Base-by-base conservation (phyloP, 2,113 vertebrate species). In the Piliocolobus tephrosceles region DNA sequence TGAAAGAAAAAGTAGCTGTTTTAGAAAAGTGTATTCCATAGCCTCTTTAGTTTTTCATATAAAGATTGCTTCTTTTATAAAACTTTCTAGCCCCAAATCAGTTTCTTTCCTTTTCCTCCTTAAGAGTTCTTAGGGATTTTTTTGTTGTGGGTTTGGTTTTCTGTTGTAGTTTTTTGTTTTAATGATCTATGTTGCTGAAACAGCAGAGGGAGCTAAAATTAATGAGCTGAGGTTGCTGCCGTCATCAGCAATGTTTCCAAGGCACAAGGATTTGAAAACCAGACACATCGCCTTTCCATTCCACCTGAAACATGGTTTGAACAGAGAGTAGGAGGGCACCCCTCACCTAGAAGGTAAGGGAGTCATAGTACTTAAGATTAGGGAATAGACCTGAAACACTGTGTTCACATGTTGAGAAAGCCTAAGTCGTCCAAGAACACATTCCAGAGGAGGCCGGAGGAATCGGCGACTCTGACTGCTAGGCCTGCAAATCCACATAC, bases 191-290 rank as follows among this genome's bases (percentile, higher is more conserved):
- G 64, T 76, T 85, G 79, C 79, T 81, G 84, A 94, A 91, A 94
- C 82, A 95, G 93, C 72, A 92, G 83, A 94, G 72, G 78, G 79
- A 86, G 95, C 94, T 92, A 61, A 94, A 79, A 81, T 92, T 52
- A 94, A 86, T 85, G 45, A 70, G 75, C 32, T 23, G 52, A 70
- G 11, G 18, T 52, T 38, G 30, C 58, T 75, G 78, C 47, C 52
- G 0, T 32, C 13, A 12, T 55, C 73, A 38, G n/a, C 22, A 12
- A 3, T 55, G 91, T 27, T 95, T 43, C n/a, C 32, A 68, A 80
- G 64, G 23, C 70, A 89, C 30, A 75, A n/a, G 23, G 72, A 50
- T 57, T n/a, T 88, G 52, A 58, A 85, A 96, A 55, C 27, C 35
- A 75, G n/a, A n/a, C 72, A 43, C 7, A 10, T 73, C 20, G 3